Conservation (phyloP, 1,140 invertebrate genomes). For the Drosophila pachea region DNA sequence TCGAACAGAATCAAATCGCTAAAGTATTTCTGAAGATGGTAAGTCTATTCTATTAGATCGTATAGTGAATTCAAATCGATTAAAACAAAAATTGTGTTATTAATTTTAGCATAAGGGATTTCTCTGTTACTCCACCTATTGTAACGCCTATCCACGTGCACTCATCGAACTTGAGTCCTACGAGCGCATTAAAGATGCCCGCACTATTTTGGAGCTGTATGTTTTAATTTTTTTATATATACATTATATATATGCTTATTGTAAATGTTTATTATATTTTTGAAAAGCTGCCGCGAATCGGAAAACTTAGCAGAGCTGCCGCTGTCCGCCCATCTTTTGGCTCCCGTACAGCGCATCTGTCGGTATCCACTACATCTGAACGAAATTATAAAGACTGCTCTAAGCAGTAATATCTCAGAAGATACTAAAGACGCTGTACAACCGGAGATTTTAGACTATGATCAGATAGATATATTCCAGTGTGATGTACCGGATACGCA, state of each 20-base stretch:
- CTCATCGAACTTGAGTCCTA: slow-evolving; percentile 78
- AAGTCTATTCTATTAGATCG: slow-evolving; percentile 2
- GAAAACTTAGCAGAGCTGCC: slow-evolving; percentile 85
- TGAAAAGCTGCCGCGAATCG: slow-evolving; percentile 66
- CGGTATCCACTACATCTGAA: slow-evolving; percentile 94
- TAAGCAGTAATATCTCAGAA: slow-evolving; percentile 46
- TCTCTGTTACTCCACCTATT: slow-evolving; percentile 94
- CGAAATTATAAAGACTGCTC: slow-evolving; percentile 87
- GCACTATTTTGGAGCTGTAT: slow-evolving; percentile 74
- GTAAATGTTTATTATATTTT: not conserved
- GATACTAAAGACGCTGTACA: slow-evolving; percentile 82
- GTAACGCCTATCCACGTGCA: slow-evolving; percentile 89
- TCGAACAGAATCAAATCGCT: slow-evolving; percentile 76
- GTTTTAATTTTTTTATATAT: not conserved
- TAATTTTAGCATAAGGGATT: slow-evolving; percentile 84
- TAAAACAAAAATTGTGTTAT: not conserved
- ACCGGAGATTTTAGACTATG: slow-evolving; percentile 44
- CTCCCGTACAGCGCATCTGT: slow-evolving; percentile 94
- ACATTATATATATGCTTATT: not conserved
- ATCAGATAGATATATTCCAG: slow-evolving; percentile 60
- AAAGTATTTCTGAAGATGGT: slow-evolving; percentile 78
- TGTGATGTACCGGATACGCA: slow-evolving; percentile 67
- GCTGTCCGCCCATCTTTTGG: slow-evolving; percentile 92
- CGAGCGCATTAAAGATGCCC: slow-evolving; percentile 72
- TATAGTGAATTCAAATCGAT: not conserved